A percentile compares a stretch with the other conserved stretches of the same genome.
These are phyloP conservation scores for Macrochelys suwanniensis DNA, from an alignment of 2,797 vertebrate genomes.

Conservation along the genomic window DNA sequence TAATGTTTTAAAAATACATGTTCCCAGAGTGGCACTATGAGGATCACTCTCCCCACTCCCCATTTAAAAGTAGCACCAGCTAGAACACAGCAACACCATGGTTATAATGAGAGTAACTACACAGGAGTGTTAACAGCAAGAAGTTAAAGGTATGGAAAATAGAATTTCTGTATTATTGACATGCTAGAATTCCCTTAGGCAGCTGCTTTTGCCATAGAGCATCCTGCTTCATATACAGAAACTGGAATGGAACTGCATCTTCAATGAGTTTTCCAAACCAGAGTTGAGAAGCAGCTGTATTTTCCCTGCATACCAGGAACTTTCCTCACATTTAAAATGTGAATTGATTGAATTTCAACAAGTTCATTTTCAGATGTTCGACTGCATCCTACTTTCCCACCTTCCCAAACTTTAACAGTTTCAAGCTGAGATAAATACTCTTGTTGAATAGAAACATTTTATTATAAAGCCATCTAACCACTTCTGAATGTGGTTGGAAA, in stretches of 20 bases:
- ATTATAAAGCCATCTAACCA: neutral
- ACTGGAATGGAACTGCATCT: neutral
- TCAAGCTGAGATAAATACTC: neutral
- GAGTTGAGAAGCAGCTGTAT: neutral
- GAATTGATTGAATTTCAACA: neutral
- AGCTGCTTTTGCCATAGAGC: neutral
- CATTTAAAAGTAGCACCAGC: neutral
- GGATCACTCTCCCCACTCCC: neutral
- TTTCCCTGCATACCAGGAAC: neutral
- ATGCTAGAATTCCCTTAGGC: neutral
- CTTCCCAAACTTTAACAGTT: neutral
- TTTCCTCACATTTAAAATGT: neutral
- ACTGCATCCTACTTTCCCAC: neutral
- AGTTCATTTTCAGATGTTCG: neutral
- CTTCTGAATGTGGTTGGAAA: neutral
- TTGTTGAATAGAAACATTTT: slow-evolving; percentile 7
- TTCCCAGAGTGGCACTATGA: neutral
- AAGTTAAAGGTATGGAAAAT: neutral
- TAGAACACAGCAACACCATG: neutral
- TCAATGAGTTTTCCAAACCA: neutral
- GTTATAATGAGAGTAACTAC: neutral
- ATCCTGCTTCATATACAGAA: neutral
- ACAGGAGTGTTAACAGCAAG: neutral
- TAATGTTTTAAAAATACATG: neutral
- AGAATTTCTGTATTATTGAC: neutral